Conservation (phyloP, 2,113 vertebrate genomes). For the Plestiodon gilberti region DNA sequence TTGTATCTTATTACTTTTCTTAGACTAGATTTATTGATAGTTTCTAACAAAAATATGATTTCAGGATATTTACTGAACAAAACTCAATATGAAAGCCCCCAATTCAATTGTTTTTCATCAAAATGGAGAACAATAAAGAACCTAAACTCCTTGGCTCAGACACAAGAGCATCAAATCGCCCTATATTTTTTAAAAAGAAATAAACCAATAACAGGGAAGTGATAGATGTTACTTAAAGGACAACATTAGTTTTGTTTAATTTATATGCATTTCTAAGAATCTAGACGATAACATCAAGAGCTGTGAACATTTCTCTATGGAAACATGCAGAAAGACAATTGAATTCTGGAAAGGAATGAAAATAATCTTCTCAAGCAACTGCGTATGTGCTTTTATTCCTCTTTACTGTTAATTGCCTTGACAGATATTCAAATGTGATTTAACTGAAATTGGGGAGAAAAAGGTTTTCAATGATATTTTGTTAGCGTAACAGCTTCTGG, state of each 20-base stretch:
- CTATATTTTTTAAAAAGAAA: conserved; percentile 90
- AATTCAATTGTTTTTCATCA: conserved; percentile 96
- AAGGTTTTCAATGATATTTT: conserved; percentile 49
- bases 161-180: conserved; percentile 83
- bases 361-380: conserved; percentile 29
- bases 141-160: conserved; percentile 87
- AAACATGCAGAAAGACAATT: conserved; percentile 56
- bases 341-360: conserved; percentile 42
- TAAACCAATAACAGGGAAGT: conserved; percentile 94
- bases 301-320: conserved; percentile 53
- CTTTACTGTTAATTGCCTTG: conserved; percentile 45
- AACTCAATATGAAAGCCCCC: conserved; percentile 93
- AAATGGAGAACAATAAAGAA: conserved; percentile 98
- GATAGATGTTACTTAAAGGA: conserved; percentile 97
- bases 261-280: conserved; percentile 76
- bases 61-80: conserved; percentile 95
- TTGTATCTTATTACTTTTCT: conserved; percentile 94
- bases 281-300: conserved; percentile 56
- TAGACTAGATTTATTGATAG: conserved; percentile 98
- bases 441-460: conserved; percentile 38
- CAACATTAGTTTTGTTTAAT: conserved; percentile 83
- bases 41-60: conserved; percentile 98
- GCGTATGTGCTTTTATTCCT: conserved; percentile 15
- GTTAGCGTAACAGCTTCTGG: conserved; percentile 50
- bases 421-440: conserved; percentile 55